Conservation (phyloP, 2,113 vertebrate species). For the Paramormyrops kingsleyae region DNA sequence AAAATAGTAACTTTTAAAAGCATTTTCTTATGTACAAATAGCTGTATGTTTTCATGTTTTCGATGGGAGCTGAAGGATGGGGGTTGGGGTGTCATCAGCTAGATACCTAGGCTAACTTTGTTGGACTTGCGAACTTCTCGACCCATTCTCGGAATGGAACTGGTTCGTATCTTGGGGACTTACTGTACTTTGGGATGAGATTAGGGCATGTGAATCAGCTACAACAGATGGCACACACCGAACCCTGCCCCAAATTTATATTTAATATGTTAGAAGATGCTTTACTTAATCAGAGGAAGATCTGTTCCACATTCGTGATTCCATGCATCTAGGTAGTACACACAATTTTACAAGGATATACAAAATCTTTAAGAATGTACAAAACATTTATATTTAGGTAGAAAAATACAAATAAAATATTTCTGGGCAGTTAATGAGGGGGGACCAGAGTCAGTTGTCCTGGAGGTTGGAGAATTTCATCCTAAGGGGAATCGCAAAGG, state of each 20-base stretch:
- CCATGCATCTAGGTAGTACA: background rate
- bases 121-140: no score
- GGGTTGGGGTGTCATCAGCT: no score
- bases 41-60: no score
- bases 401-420: background rate
- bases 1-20: no score
- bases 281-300: background rate
- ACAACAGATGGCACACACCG: background rate
- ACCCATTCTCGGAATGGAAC: no score
- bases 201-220: background rate
- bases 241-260: background rate
- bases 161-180: no score
- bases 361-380: background rate
- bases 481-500: background rate
- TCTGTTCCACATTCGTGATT: background rate
- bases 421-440: background rate
- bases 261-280: background rate
- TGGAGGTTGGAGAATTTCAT: background rate
- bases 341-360: background rate
- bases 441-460: background rate
- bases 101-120: no score
- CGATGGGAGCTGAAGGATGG: no score
- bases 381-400: background rate
- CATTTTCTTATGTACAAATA: no score
- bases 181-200: background rate